phyloP scores from a whole-genome alignment of 2,888 invertebrate genomes.

The Cacoxenus indagator region DNA sequence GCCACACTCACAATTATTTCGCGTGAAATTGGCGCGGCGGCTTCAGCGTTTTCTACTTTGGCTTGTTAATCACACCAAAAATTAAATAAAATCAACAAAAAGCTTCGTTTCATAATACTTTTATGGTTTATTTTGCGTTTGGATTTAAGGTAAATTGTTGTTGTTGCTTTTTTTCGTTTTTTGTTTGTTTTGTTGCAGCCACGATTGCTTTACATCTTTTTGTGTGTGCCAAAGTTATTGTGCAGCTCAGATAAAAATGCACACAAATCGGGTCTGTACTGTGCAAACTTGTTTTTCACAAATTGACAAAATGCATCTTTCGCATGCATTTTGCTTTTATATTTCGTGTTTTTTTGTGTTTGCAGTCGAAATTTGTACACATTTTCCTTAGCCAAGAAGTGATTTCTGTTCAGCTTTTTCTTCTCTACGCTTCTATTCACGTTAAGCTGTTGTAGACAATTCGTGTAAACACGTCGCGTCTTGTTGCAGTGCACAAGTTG shows the following conservation, averaged over 20 bases:
- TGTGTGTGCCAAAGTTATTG: neutral
- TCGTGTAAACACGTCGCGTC: constrained; percentile 8
- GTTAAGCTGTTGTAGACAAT: neutral
- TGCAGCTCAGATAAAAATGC: neutral
- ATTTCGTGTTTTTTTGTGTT: constrained; percentile 36
- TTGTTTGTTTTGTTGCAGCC: neutral
- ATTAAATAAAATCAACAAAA: neutral
- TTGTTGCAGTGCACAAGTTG: constrained; percentile 8
- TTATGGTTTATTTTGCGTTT: constrained; percentile 9
- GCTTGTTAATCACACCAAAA: neutral
- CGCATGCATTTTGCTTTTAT: constrained; percentile 32
- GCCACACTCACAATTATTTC: constrained; percentile 13
- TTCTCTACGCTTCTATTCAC: neutral
- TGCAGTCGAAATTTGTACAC: neutral
- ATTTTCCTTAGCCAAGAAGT: neutral
- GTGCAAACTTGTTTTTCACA: constrained; percentile 37
- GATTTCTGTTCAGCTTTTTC: neutral
- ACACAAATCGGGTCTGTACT: neutral
- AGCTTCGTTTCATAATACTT: constrained; percentile 17
- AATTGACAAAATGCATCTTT: constrained; percentile 21
- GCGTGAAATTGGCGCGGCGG: neutral
- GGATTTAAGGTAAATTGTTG: neutral
- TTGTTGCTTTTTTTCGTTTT: neutral
- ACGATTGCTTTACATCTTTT: neutral
- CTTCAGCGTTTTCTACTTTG: constrained; percentile 26